Percentiles rank a stretch among this genome's conserved stretches.
These are phyloP conservation scores for Ophioninae sp. DNA, from an alignment of 2,888 invertebrate species.

Conservation along the genomic window DNA sequence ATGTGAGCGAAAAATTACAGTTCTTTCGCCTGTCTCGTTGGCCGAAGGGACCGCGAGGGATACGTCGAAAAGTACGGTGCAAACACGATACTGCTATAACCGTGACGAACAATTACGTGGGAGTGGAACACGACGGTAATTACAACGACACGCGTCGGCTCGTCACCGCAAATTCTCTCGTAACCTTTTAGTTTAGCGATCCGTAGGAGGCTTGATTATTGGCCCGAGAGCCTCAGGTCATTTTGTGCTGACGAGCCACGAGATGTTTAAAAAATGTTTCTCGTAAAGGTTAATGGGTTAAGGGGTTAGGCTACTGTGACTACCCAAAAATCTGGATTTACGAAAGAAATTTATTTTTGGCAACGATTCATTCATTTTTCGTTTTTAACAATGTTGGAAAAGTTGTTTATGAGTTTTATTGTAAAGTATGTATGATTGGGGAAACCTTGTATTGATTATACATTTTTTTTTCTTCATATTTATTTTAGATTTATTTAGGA, in stretches of 20 bases:
- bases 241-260: neutral
- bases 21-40: neutral
- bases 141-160: conserved; percentile 38
- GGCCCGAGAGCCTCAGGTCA: neutral
- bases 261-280: neutral
- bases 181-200: conserved; percentile 28
- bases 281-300: neutral
- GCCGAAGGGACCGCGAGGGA: neutral
- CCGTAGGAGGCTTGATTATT: conserved; percentile 37
- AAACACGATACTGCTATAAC: conserved; percentile 9
- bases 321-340: no score
- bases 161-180: conserved; percentile 33
- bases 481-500: no score
- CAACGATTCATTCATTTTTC: no score
- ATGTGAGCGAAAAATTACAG: conserved; percentile 47
- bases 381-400: no score
- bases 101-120: conserved; percentile 27
- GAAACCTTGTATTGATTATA: no score
- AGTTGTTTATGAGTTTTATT: no score
- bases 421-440: no score
- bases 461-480: no score
- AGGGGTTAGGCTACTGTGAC: neutral
- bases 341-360: no score
- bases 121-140: conserved; percentile 31
- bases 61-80: conserved; percentile 9